phyloP scores from a whole-genome alignment of 2,113 vertebrate genomes.

The Antechinus flavipes region DNA sequence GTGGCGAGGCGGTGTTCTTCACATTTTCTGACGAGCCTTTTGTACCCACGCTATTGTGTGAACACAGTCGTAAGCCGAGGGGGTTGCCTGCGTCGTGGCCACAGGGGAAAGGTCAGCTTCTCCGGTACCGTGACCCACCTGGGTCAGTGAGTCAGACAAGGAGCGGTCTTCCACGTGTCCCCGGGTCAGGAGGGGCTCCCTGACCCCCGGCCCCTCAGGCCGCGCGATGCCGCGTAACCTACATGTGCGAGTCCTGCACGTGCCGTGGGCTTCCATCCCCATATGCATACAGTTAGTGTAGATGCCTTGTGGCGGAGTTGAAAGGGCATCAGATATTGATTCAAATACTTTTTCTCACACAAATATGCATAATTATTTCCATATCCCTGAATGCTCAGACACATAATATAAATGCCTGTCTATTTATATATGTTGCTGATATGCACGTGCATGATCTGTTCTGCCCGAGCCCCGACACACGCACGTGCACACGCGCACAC shows the following conservation, averaged over 20 bases:
- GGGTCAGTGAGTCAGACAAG: background rate
- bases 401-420: background rate
- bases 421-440: too few species aligned
- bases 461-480: background rate
- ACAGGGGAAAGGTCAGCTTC: background rate
- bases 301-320: background rate
- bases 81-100: background rate
- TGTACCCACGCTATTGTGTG: background rate
- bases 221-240: too few species aligned
- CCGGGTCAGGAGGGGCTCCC: background rate
- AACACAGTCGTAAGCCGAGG: background rate
- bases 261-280: too few species aligned
- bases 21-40: background rate
- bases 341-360: background rate
- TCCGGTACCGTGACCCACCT: background rate
- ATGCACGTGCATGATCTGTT: background rate
- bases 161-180: background rate
- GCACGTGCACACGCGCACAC: too few species aligned
- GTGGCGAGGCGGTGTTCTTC: too few species aligned
- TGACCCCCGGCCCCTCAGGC: accelerated
- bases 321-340: background rate
- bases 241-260: too few species aligned
- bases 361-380: background rate
- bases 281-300: background rate
- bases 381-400: background rate